A percentile compares a stretch with the other conserved stretches of the same genome.
Evolutionary conservation across 2,888 invertebrate species (phyloP).

Genomic region (Macropis europaea): DNA sequence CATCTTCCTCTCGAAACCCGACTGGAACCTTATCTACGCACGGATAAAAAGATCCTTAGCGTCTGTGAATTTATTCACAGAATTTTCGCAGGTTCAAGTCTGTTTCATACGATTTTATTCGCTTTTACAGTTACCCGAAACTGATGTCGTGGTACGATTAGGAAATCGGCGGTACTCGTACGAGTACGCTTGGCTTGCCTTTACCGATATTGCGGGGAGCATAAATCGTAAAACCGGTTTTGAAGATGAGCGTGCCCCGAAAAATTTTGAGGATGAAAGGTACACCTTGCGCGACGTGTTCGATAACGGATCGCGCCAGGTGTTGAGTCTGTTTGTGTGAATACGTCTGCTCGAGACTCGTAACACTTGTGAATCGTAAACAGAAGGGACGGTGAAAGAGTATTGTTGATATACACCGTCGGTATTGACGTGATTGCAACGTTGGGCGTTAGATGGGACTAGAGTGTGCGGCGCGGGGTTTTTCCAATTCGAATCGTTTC

Average conservation of each 20-base stretch:
- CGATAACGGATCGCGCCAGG: neutral
- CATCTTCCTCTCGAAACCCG: neutral
- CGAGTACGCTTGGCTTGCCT: constrained; percentile 14
- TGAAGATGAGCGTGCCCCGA: neutral
- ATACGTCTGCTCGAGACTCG: too few relatives aligned
- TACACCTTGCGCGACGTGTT: too few relatives aligned
- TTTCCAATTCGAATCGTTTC: neutral
- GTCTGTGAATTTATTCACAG: too few relatives aligned
- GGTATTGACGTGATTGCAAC: neutral
- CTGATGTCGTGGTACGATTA: constrained; percentile 3
- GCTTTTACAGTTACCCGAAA: neutral
- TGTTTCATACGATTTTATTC: neutral
- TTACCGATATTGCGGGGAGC: constrained; percentile 27
- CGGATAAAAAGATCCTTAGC: too few relatives aligned
- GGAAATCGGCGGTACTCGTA: constrained; percentile 1
- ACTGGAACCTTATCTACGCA: too few relatives aligned
- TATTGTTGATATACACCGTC: neutral
- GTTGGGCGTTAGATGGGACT: constrained; percentile 15
- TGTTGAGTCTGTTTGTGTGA: neutral
- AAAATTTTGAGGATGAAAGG: constrained; percentile 2
- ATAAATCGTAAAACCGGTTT: constrained; percentile 48
- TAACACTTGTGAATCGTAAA: neutral
- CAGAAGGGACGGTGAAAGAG: neutral
- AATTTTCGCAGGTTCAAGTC: too few relatives aligned
- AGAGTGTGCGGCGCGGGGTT: neutral